Evolutionary conservation across 2,113 vertebrate genomes (phyloP), one percentile per base, ranked within the genome.

Genomic region (Pituophis catenifer): DNA sequence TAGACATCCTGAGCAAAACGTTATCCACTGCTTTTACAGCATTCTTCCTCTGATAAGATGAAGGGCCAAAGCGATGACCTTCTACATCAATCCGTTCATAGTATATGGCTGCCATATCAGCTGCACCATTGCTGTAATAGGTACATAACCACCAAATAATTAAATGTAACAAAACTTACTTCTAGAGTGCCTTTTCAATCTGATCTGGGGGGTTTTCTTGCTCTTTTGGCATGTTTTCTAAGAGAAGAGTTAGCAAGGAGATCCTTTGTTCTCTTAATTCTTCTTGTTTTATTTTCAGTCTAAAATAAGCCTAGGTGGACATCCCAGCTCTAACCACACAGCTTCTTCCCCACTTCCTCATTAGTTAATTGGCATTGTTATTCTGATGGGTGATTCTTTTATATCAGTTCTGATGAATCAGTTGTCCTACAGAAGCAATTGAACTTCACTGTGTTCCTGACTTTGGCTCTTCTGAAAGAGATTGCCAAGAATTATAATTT

Each of bases 1-100:
- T 94, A 95, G 97, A 98, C 97, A 99, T 98, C 0, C 92, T 96
- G 97, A 97, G 97, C 93, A 99, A 94, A n/a, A 97, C 98, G 0
- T 88, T 92, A 95, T 99, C 99, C 93, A 99, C 97, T 1, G 97
- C 96, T 92, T 54, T 97, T 92, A 99, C 94, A 55, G 98, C 98
- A 0, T 95, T 93, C 92, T 97, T 97, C 85, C 98, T 96, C 97
- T 99, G 97, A 5, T 93, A 94, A 1, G 99, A 99, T 0, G 91
- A 97, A 12, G 99, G 99, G 5, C 99, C 99, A 0, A 98, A 97
- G 95, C 99, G 98, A 95, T 99, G 99, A 0, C 99, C 99, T 96
- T 99, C 98, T 90, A 99, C 98, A 0, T 99, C 99, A 0, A 99
- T 98, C 57, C 98, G 98, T 96, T 99, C 99, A 0, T 99, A 98